These are phyloP conservation scores for Phalanger gymnotis DNA, from an alignment of 2,797 vertebrate genomes.

Conservation along the genomic window DNA sequence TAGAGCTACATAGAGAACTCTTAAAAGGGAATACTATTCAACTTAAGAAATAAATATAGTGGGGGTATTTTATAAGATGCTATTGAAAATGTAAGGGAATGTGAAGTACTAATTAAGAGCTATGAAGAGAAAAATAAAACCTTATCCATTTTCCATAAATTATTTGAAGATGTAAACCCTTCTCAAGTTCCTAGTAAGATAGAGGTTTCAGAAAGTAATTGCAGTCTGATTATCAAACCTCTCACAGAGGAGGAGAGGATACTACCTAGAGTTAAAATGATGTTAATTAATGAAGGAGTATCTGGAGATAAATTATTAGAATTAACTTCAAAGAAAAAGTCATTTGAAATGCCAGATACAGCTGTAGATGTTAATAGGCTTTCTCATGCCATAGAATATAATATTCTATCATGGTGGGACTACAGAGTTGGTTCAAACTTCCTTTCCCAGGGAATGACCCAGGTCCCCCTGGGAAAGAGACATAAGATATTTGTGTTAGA, in stretches of 20 bases:
- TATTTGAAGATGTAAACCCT: not conserved
- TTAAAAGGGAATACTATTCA: not conserved
- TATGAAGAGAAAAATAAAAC: not conserved
- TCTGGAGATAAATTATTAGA: slow-evolving; percentile 3
- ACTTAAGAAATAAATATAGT: not conserved
- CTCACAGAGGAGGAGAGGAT: not conserved
- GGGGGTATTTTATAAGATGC: not conserved
- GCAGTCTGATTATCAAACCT: not conserved
- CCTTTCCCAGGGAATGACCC: not conserved
- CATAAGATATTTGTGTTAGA: not conserved
- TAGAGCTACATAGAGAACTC: not conserved
- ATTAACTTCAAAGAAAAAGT: slow-evolving; percentile 2
- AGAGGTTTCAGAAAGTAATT: not conserved
- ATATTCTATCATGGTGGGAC: not conserved
- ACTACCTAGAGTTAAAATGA: not conserved
- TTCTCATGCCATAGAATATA: not conserved
- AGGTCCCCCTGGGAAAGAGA: not conserved
- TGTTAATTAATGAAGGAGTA: slow-evolving; percentile 1
- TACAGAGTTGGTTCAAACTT: not conserved
- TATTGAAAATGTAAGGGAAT: not conserved
- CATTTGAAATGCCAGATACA: slow-evolving; percentile 5
- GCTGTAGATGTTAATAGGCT: not conserved
- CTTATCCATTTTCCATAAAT: not conserved
- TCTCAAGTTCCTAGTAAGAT: not conserved
- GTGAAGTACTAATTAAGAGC: not conserved